These are phyloP conservation scores for Stenotaenia linearis DNA, from an alignment of 2,888 invertebrate species.

Conservation along the genomic window DNA sequence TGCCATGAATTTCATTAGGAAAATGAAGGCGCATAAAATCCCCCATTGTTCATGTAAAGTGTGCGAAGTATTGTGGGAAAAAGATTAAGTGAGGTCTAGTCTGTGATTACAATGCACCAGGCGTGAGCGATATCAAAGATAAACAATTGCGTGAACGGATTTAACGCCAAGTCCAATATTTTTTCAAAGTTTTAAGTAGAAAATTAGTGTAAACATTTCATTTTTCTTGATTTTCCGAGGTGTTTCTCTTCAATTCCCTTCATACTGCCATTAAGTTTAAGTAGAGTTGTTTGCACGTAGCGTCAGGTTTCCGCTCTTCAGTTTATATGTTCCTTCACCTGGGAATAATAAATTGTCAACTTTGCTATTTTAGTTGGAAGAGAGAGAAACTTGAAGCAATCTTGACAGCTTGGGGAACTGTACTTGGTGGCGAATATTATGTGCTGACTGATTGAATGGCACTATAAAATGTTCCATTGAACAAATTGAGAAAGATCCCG, in stretches of 20 bases:
- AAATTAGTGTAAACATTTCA: background rate
- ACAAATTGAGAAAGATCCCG: background rate
- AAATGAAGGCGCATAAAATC: background rate
- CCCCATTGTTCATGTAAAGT: background rate
- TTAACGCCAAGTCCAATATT: background rate
- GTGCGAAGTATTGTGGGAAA: background rate
- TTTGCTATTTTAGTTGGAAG: constrained; percentile 12
- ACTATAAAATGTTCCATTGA: background rate
- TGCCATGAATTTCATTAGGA: background rate
- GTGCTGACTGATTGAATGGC: constrained; percentile 12
- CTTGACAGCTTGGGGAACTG: constrained; percentile 19
- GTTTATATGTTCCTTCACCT: constrained; percentile 19
- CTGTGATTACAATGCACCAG: background rate
- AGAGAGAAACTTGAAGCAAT: constrained; percentile 6
- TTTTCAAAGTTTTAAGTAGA: background rate
- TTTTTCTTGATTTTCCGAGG: background rate
- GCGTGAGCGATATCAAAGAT: background rate
- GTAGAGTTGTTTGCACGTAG: constrained; percentile 19
- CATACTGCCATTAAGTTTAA: constrained; percentile 10
- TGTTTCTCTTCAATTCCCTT: constrained; percentile 6
- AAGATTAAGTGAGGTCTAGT: background rate
- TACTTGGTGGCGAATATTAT: constrained; percentile 7
- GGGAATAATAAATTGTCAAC: constrained; percentile 19
- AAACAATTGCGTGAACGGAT: background rate
- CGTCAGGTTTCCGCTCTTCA: constrained; percentile 10